Base-by-base conservation (phyloP, 2,113 vertebrate species). In the Psephotus haematonotus region DNA sequence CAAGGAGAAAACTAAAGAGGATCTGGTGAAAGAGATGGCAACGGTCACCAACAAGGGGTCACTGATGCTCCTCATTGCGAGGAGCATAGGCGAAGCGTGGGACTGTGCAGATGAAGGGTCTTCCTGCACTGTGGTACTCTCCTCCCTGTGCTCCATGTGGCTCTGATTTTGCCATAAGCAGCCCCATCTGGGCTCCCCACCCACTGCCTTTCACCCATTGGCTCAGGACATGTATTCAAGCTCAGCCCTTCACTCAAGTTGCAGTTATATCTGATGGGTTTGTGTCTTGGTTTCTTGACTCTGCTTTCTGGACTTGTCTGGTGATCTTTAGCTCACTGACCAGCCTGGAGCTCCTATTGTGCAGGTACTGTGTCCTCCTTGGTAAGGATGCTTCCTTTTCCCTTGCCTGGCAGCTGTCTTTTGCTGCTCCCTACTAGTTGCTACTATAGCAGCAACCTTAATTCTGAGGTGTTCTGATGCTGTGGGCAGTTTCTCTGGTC, bases 241-340 rank as follows among this genome's bases (percentile, higher is more conserved):
- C 57, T 83, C 69, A 65, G 35, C 13, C 12, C 15, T 27, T 24
- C 2, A 4, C 6, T 22, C 3, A 9, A 0, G 3, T 1, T 39
- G 13, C 12, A 6, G 1, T 46, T 44, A 2, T 11, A n/a, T 5
- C 6, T 24, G 19, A 0, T 11, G 44, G 27, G 2, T n/a, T 17
- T 76, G 50, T 68, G 28, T 0, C 0, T 60, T 60, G 18, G 10
- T 5, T 16, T 17, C 7, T 52, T 60, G 7, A 1, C 1, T 1
- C 43, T 69, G 27, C 1, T 0, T 44, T 44, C 5, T 8, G 29
- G 12, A 1, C 0, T 16, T 16, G 1, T 4, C 27, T 75, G 24
- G 24, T 17, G 28, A 23, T 3, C 0, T 3, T 2, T 8, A 3
- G 46, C 7, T n/a, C 50, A 4, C 16, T 23, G 1, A 8, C 7